Evolutionary conservation across 2,797 vertebrate species (phyloP).

Genomic region (Rhincodon typus): DNA sequence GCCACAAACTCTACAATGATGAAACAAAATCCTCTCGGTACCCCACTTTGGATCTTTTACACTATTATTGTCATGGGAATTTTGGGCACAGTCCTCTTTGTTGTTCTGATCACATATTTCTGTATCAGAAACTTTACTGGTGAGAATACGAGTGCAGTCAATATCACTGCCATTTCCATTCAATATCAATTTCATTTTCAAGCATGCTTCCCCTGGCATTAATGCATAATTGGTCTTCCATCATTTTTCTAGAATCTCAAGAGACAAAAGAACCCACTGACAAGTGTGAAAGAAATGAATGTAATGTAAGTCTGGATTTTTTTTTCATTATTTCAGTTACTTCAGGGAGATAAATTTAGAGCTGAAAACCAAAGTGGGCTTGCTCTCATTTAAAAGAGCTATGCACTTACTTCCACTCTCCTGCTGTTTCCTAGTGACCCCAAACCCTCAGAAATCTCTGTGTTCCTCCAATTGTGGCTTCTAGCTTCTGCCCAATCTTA

Average conservation of each 20-base stretch:
- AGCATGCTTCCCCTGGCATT: not conserved
- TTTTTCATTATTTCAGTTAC: not conserved
- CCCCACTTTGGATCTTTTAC: not conserved
- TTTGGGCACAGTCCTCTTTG: not conserved
- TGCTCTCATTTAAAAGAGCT: not conserved
- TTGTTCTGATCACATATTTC: constrained; percentile 20
- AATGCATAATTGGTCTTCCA: not conserved
- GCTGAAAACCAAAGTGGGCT: not conserved
- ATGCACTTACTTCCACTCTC: not conserved
- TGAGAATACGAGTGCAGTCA: not conserved
- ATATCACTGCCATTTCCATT: not conserved
- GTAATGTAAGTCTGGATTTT: not conserved
- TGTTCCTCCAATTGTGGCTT: not conserved
- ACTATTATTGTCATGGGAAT: not conserved
- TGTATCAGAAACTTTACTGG: constrained; percentile 9
- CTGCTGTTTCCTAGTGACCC: not conserved
- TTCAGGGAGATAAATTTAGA: not conserved
- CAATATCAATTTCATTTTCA: too few species aligned
- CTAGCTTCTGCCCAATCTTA: not conserved
- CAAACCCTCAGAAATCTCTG: not conserved
- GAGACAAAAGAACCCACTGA: not conserved
- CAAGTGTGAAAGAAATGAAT: not conserved
- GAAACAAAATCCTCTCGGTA: fast-evolving
- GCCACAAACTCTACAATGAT: not conserved
- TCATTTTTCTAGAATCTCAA: not conserved